phyloP scores from a whole-genome alignment of 2,888 invertebrate genomes.

The Coelogynopora nodosa region DNA sequence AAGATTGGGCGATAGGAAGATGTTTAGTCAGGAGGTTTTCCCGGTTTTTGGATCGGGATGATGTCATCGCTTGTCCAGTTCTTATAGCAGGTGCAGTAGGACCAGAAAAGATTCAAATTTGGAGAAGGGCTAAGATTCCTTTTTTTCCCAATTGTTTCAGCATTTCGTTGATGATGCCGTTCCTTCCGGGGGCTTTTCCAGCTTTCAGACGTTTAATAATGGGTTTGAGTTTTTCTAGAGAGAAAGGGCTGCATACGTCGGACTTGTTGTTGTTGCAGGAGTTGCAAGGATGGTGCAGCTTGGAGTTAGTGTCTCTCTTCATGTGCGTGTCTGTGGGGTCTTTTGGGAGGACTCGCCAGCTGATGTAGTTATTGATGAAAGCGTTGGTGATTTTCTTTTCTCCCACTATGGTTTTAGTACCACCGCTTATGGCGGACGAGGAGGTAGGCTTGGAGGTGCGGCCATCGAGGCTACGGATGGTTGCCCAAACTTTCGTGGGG shows the following conservation, averaged over 20 bases:
- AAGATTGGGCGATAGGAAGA: background rate
- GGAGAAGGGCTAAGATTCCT: background rate
- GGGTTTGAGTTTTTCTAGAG: background rate
- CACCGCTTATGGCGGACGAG: background rate
- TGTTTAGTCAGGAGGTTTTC: background rate
- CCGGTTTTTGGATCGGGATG: background rate
- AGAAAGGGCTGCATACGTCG: background rate
- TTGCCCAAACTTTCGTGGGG: slow-evolving; percentile 2
- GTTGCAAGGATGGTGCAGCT: background rate
- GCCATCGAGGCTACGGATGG: background rate
- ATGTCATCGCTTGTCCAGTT: background rate
- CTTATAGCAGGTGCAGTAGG: background rate
- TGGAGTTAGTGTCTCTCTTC: background rate
- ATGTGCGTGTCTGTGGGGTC: background rate
- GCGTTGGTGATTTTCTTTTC: background rate
- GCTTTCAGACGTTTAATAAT: background rate
- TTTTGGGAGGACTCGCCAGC: background rate
- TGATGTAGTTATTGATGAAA: background rate
- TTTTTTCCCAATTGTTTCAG: background rate
- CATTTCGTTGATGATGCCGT: slow-evolving; percentile 10
- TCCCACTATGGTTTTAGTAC: background rate
- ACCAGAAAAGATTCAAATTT: background rate
- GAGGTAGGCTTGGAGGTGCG: background rate
- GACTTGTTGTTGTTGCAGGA: background rate
- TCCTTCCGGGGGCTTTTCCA: background rate